Evolutionary conservation across 2,797 vertebrate species (phyloP), one percentile per base, ranked within the genome.

Genomic region (Esox lucius): DNA sequence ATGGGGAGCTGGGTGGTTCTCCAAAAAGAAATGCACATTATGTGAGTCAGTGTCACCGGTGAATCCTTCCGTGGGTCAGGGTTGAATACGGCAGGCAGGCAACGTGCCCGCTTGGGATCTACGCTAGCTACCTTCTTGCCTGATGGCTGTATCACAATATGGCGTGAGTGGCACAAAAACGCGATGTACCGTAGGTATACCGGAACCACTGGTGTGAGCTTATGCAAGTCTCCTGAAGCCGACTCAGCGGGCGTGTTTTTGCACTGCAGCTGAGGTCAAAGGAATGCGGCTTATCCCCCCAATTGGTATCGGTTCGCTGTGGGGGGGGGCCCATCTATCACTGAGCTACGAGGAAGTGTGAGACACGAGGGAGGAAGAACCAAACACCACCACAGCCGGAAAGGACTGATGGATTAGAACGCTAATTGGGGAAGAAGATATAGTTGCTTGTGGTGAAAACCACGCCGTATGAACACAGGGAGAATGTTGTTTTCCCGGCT

Each of bases 401-500:
- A 59, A 61, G 11, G 72, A 28, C n/a, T 65, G 59, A 46, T 16
- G 53, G 68, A 75, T 75, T 70, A 75, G 70, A n/a, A 12, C 35
- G 42, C 53, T 75, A 69, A 75, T 59, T 75, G 53, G 68, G 17
- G 70, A 48, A 62, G 24, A 68, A 74, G 24, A 64, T 56, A 28
- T 53, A 62, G 64, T 66, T 42, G 22, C 56, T 61, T 33, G 19
- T 33, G 46, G 71, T 53, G 24, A 64, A 73, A 61, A 22, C 35
- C 62, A 61, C 8, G 22, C 22, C 19, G 53, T n/a, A 56, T 56
- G 53, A 56, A 56, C 53, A 56, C 53, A 22, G 53, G 19, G 53
- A 56, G 5, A 56, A 22, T n/a, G 19, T 22, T n/a, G 19, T 56
- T 56, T n/a, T n/a, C n/a, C 49, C 19, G 49, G 49, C 53, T 53